phyloP scores from a whole-genome alignment of 1,140 invertebrate genomes.

The Mactra quadrangularis region DNA sequence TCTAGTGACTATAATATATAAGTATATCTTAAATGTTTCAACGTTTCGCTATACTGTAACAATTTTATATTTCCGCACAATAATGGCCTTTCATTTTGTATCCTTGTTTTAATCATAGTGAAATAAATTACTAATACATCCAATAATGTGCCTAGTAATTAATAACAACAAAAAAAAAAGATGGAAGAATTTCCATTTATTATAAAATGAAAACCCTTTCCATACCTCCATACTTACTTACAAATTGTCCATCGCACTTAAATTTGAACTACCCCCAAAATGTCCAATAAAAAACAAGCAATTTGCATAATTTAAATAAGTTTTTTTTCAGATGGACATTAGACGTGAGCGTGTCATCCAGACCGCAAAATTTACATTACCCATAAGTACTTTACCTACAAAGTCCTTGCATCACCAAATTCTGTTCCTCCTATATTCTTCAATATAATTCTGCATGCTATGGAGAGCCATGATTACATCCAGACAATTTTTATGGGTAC shows the following conservation, averaged over 20 bases:
- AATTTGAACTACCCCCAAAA: background rate
- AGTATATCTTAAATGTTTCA: no score
- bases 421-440: constrained; percentile 31
- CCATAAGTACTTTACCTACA: constrained; percentile 41
- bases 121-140: no score
- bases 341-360: background rate
- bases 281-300: background rate
- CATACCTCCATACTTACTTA: constrained; percentile 12
- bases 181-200: constrained; percentile 13
- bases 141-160: no score
- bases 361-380: constrained; percentile 17
- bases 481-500: constrained; percentile 43
- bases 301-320: no score
- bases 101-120: no score
- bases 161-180: constrained; percentile 21
- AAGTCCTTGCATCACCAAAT: constrained; percentile 33
- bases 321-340: constrained; percentile 15
- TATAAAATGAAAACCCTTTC: constrained; percentile 19
- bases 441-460: constrained; percentile 51
- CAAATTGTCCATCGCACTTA: background rate
- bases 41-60: no score
- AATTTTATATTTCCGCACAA: no score
- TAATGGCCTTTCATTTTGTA: no score
- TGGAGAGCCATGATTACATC: constrained; percentile 34
- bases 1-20: no score